Evolutionary conservation across 2,888 invertebrate species (phyloP).

Genomic region (Eilema griseolum): DNA sequence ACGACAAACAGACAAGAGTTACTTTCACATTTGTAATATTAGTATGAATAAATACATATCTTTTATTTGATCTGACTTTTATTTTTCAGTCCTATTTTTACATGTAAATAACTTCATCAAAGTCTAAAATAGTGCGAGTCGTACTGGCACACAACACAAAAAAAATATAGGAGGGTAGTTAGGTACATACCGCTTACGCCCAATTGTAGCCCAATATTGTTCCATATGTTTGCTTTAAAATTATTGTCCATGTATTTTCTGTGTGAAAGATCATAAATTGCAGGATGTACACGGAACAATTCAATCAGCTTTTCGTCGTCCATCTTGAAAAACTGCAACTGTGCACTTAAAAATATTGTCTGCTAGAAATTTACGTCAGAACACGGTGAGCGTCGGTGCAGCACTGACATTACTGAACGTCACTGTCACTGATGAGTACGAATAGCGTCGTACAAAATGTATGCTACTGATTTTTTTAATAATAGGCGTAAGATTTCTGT

Average conservation of each 20-base stretch:
- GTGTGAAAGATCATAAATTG: constrained; percentile 8
- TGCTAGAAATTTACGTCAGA: constrained; percentile 1
- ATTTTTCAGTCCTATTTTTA: too few relatives aligned
- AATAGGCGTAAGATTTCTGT: constrained; percentile 14
- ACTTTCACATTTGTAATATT: too few relatives aligned
- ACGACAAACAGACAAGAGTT: too few relatives aligned
- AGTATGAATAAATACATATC: too few relatives aligned
- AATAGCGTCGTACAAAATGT: background rate
- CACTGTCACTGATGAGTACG: background rate
- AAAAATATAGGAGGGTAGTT: too few relatives aligned
- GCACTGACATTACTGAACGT: constrained; percentile 2
- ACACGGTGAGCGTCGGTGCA: constrained; percentile 2
- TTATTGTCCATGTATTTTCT: constrained; percentile 11
- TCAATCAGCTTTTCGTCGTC: constrained; percentile 8
- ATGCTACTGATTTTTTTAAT: constrained; percentile 22
- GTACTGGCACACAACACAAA: too few relatives aligned
- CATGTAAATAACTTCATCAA: too few relatives aligned
- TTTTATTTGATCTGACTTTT: too few relatives aligned
- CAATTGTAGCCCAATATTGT: constrained; percentile 15
- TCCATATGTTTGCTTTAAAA: constrained; percentile 15
- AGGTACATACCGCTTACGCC: constrained; percentile 15
- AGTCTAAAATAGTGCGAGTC: too few relatives aligned
- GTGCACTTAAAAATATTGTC: constrained; percentile 4
- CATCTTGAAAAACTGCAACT: constrained; percentile 5
- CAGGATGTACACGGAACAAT: constrained; percentile 8